Evolutionary conservation across 2,888 invertebrate species (phyloP).

Genomic region (Andrena flavipes): DNA sequence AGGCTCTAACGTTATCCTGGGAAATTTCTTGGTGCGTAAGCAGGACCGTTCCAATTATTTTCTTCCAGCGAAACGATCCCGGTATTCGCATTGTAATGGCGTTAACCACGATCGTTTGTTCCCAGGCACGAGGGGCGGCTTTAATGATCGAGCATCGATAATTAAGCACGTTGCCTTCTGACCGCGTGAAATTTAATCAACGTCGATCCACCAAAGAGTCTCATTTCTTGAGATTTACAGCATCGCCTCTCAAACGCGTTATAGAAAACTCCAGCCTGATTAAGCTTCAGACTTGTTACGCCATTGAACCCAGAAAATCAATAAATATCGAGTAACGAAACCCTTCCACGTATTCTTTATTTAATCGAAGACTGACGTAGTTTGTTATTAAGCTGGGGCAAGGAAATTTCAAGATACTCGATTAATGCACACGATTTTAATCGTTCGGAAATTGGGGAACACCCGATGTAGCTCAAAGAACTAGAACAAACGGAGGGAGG

Average conservation of each 20-base stretch:
- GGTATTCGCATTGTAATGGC: conserved; percentile 16
- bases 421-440: not conserved
- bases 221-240: not conserved
- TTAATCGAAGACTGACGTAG: too few relatives aligned
- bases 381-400: not conserved
- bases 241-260: not conserved
- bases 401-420: not conserved
- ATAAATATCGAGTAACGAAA: too few relatives aligned
- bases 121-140: conserved; percentile 27
- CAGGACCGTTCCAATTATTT: conserved; percentile 69
- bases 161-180: conserved; percentile 49
- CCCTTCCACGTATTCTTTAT: too few relatives aligned
- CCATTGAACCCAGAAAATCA: too few relatives aligned
- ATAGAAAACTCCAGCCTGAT: not conserved
- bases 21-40: conserved; percentile 27
- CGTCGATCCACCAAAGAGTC: not conserved
- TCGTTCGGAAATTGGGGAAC: not conserved
- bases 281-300: too few relatives aligned
- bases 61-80: conserved; percentile 58
- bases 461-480: not conserved
- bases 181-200: conserved; percentile 29
- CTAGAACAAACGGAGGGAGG: not conserved
- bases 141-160: conserved; percentile 63
- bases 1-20: conserved; percentile 4
- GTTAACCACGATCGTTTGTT: conserved; percentile 39